Evolutionary conservation across 2,797 vertebrate species (phyloP), one percentile per base, ranked within the genome.

Genomic region (Cynodonichthys magdalenae): DNA sequence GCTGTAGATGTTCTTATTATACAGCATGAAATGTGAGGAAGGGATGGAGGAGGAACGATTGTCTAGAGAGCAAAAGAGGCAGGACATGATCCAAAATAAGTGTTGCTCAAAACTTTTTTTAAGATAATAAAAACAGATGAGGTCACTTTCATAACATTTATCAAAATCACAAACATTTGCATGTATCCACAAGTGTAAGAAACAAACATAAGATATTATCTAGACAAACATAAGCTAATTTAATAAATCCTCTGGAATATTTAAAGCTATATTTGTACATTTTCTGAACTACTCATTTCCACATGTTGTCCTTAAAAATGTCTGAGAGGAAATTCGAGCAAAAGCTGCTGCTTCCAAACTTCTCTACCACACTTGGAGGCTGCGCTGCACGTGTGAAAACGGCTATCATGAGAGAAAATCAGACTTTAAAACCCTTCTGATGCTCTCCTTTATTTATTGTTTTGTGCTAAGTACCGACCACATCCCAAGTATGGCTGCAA

Each of bases 401-500:
- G 42, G 56, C 42, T 47, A 15, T 28, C 19, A 19, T 34, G 10
- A 19, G 15, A 20, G 9, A 2, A 58, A 47, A 46, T 18, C 45
- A 18, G 29, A n/a, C 5, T 31, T 18, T 47, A 45, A 46, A 12
- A 17, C 72, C 51, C 60, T 75, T 83, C 86, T 88, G 80, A 85
- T 77, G 79, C 65, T 80, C 39, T 60, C 62, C 20, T 63, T 66
- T 66, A 53, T 19, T 29, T 56, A 44, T 34, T 62, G 59, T 63
- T 60, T 69, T 59, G 28, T 65, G 28, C 71, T 57, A 54, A 76
- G 65, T 81, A 50, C 61, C 65, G 66, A 82, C 65, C 72, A 74
- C 83, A 80, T 76, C 77, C 76, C 79, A 59, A 69, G 65, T 82
- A 77, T 82, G 86, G 80, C 89, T 87, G 73, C 63, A 70, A 86